Evolutionary conservation across 1,140 invertebrate species (phyloP).

Genomic region (Temnothorax curvispinosus): DNA sequence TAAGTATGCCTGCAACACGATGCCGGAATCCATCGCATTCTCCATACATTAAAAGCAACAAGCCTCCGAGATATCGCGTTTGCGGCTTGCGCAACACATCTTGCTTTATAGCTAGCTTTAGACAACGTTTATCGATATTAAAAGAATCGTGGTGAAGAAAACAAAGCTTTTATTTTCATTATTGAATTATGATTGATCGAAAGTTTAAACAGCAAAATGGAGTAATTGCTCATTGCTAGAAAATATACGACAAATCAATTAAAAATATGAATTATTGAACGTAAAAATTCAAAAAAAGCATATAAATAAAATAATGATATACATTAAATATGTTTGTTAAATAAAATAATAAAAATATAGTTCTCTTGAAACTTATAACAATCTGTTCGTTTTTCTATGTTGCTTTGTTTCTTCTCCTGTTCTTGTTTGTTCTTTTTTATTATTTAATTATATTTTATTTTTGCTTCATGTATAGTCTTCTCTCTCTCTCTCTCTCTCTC

Average conservation of each 20-base stretch:
- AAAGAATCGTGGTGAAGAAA: neutral
- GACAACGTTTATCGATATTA: neutral
- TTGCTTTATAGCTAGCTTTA: neutral
- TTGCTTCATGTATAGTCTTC: neutral
- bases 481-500: neutral
- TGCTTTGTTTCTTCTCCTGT: neutral
- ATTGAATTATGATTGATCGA: neutral
- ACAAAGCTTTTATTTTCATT: neutral
- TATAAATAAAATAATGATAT: constrained; percentile 4
- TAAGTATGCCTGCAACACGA: constrained; percentile 67
- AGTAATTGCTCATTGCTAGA: neutral
- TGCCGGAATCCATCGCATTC: constrained; percentile 28
- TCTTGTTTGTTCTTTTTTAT: neutral
- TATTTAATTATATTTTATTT: constrained; percentile 25
- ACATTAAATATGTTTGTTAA: neutral
- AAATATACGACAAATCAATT: neutral
- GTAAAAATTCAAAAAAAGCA: neutral
- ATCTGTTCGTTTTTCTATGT: neutral
- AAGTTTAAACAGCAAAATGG: neutral
- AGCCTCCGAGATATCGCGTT: neutral
- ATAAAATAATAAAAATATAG: neutral
- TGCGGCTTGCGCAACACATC: neutral
- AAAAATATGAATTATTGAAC: neutral
- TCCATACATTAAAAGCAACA: constrained; percentile 15
- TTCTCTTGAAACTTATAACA: neutral